Conservation (phyloP, 92 coral and sea anemone genomes). For the Ricordea florida region DNA sequence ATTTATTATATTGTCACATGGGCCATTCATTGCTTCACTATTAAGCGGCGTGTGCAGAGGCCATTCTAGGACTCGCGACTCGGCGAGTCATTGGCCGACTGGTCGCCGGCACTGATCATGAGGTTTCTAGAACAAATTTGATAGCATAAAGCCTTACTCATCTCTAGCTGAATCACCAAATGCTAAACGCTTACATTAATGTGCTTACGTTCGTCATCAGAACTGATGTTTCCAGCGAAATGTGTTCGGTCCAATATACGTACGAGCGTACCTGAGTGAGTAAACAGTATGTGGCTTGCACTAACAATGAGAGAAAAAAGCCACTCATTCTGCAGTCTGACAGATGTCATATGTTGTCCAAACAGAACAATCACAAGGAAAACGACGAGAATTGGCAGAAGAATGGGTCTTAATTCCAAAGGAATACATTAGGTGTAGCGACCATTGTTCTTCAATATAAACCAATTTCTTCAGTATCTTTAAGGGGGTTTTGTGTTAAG, state of each 20-base stretch:
- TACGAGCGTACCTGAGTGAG: slow-evolving; percentile 11
- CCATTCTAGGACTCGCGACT: too few species aligned
- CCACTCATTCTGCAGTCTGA: slow-evolving; percentile 12
- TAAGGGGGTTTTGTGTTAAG: too few species aligned
- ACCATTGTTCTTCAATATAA: slow-evolving; percentile 7
- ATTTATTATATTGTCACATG: too few species aligned
- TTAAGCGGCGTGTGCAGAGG: too few species aligned
- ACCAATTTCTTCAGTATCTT: background rate
- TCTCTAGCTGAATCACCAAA: too few species aligned
- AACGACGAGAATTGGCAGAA: slow-evolving; percentile 13
- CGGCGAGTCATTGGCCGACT: too few species aligned
- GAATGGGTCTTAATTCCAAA: slow-evolving; percentile 27
- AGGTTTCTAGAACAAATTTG: too few species aligned
- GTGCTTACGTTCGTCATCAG: slow-evolving; percentile 27
- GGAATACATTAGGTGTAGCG: slow-evolving; percentile 30
- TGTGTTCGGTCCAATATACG: slow-evolving; percentile 19
- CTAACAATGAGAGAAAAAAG: slow-evolving; percentile 35
- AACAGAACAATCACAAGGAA: slow-evolving; percentile 22
- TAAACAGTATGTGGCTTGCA: slow-evolving; percentile 40
- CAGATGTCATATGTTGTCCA: slow-evolving; percentile 35
- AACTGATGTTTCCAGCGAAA: slow-evolving; percentile 12
- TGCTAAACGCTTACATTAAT: background rate
- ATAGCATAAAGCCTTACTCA: too few species aligned
- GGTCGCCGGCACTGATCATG: too few species aligned
- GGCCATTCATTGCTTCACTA: too few species aligned